These are phyloP conservation scores for Pemphredon lugubris DNA, from an alignment of 2,888 invertebrate genomes.

Conservation along the genomic window DNA sequence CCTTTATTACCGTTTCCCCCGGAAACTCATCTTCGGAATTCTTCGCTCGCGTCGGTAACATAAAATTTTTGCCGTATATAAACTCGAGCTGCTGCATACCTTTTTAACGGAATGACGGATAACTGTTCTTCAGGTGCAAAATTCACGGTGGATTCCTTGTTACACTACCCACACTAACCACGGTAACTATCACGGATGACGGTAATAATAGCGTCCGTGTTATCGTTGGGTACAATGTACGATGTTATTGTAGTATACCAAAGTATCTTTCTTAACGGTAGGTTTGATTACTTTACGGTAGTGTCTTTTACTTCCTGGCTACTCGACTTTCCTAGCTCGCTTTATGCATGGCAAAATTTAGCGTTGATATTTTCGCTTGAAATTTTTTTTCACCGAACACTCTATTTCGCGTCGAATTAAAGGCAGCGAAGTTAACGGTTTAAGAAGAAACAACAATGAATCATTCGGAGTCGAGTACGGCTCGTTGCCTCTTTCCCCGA, in stretches of 20 bases:
- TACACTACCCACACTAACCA: not conserved
- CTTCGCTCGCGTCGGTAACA: too few relatives aligned
- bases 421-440: too few relatives aligned
- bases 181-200: not conserved
- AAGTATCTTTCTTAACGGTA: constrained; percentile 46
- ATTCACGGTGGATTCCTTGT: not conserved
- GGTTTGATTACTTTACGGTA: constrained; percentile 51
- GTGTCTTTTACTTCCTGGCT: constrained; percentile 46
- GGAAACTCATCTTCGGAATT: too few relatives aligned
- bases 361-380: not conserved
- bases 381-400: too few relatives aligned
- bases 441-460: too few relatives aligned
- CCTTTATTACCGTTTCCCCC: too few relatives aligned
- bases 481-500: not conserved
- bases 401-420: too few relatives aligned
- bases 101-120: too few relatives aligned
- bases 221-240: constrained; percentile 2
- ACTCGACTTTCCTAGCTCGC: constrained; percentile 35
- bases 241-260: constrained; percentile 17
- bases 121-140: too few relatives aligned
- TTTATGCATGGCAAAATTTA: constrained; percentile 25
- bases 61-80: too few relatives aligned
- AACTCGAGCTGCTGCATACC: too few relatives aligned
- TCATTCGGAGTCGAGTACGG: not conserved
- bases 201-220: not conserved